Base-by-base conservation (phyloP, 2,113 vertebrate genomes). In the Strix aluco region DNA sequence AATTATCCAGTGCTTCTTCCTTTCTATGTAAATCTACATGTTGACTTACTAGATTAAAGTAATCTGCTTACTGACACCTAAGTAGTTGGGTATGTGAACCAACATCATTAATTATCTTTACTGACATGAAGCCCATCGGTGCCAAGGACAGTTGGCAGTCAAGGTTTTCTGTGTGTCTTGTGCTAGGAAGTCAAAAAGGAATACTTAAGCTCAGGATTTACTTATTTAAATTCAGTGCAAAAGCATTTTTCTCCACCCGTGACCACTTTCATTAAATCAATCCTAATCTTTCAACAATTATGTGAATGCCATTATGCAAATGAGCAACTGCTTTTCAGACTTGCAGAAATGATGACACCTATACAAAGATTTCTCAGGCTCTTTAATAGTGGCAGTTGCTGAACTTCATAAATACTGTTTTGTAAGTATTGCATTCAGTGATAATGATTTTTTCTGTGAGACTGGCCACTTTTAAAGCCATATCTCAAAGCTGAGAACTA, bases 291-390 rank as follows among this genome's bases (percentile, higher is more conserved):
- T 83, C 89, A 94, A 70, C 81, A 93, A 86, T 81, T 29, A 72
- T 47, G 21, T 40, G 89, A 96, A 96, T 85, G 40, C n/a, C 66
- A 92, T 95, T 95, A 95, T 93, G 93, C 89, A 96, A 96, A 96
- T 82, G 72, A 90, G 78, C 62, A 70, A 81, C 74, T 80, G 90
- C 86, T 87, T 95, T 91, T 95, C 81, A 96, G 78, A 38, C 78
- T 74, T 70, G 62, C 67, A 67, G 79, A 91, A 87, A 87, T 4
- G 9, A 82, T 70, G 71, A 70, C 46, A 90, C 74, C 71, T 81
- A 52, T 34, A 74, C 78, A 77, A 86, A 83, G 91, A 47, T 55
- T 81, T 65, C 49, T 62, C 81, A 80, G 23, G 19, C 27, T 95
- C 44, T 83, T 90, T 73, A 77, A 54, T 3, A n/a, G 36, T 19